Conservation (phyloP, 2,113 vertebrate genomes). For the Camelus bactrianus region DNA sequence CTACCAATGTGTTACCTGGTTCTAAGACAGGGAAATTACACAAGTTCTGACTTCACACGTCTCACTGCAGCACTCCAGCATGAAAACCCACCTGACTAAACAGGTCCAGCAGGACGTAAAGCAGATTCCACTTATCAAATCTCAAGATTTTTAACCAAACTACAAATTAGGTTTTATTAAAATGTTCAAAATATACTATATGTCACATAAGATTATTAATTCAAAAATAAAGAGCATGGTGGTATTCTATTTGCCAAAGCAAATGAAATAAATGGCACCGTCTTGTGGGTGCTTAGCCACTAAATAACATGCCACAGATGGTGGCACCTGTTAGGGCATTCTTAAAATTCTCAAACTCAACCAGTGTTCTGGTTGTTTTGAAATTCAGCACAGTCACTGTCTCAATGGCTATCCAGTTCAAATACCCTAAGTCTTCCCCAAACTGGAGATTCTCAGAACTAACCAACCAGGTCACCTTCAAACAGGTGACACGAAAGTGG, state of each 20-base stretch:
- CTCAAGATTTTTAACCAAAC: not conserved
- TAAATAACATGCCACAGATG: not conserved
- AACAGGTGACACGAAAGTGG: not conserved
- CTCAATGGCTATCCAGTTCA: not conserved
- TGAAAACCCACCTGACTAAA: not conserved
- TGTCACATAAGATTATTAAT: conserved; percentile 2
- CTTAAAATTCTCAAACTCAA: not conserved
- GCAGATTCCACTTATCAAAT: not conserved
- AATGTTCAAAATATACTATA: not conserved
- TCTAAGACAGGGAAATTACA: not conserved
- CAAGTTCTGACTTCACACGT: not conserved
- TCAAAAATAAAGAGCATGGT: conserved; percentile 1
- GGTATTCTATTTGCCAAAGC: not conserved
- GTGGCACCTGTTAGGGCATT: not conserved
- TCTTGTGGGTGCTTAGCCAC: not conserved
- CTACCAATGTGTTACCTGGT: not conserved
- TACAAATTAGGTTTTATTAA: not conserved
- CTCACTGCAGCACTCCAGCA: not conserved
- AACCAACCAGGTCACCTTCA: not conserved
- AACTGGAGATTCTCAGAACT: not conserved
- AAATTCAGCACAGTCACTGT: not conserved
- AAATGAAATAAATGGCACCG: not conserved
- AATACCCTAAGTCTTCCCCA: not conserved
- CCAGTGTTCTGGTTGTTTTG: not conserved
- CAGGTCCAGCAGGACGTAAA: not conserved